Conservation (phyloP, 2,113 vertebrate genomes). For the Pterocles burchelli region DNA sequence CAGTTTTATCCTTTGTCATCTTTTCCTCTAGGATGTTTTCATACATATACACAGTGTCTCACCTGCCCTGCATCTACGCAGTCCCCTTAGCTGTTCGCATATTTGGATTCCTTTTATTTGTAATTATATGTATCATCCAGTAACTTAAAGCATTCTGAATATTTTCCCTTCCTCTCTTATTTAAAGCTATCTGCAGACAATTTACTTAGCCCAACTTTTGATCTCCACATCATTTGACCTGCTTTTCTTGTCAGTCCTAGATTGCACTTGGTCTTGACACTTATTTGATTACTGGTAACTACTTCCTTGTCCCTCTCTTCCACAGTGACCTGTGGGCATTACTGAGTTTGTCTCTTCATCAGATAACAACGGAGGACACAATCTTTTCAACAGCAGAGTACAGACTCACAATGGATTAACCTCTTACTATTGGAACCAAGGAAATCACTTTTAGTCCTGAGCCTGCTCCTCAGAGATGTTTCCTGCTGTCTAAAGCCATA, state of each 20-base stretch:
- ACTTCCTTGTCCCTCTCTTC: neutral
- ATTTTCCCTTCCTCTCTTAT: neutral
- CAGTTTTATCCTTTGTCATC: neutral
- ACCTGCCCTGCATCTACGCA: neutral
- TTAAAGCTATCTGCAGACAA: neutral
- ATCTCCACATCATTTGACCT: neutral
- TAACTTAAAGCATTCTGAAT: neutral
- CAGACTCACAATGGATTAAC: slow-evolving; percentile 20
- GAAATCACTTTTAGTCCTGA: neutral
- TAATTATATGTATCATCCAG: neutral
- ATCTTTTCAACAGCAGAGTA: neutral
- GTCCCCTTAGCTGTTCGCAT: neutral
- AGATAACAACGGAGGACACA: neutral
- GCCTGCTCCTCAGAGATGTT: neutral
- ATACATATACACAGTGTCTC: neutral
- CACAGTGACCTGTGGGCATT: neutral
- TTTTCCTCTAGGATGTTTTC: neutral
- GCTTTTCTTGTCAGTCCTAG: neutral
- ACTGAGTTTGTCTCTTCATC: slow-evolving; percentile 7
- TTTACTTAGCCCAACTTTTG: neutral
- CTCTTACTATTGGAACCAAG: neutral
- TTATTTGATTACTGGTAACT: neutral
- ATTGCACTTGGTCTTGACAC: neutral
- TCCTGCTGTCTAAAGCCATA: neutral
- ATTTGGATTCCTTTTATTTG: neutral